A percentile compares a stretch with the other conserved stretches of the same genome.
Evolutionary conservation across 2,888 invertebrate species (phyloP).

Genomic region (Andrena bucephala): DNA sequence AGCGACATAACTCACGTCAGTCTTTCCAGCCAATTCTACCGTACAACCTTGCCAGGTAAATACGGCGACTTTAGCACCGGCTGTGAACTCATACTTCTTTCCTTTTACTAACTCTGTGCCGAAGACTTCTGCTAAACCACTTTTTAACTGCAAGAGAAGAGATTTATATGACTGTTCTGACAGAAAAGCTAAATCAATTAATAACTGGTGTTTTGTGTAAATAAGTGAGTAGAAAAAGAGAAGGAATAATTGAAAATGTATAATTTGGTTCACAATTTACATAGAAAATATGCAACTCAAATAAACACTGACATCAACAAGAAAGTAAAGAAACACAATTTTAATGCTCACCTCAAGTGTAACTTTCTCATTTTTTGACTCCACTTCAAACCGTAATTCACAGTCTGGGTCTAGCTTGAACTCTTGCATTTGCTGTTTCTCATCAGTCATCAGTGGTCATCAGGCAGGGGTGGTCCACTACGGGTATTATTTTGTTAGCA

Average conservation of each 20-base stretch:
- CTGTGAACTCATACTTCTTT: conserved; percentile 94
- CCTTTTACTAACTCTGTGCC: conserved; percentile 98
- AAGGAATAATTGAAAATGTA: neutral
- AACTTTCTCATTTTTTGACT: conserved; percentile 93
- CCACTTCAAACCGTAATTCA: conserved; percentile 97
- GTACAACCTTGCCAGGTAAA: conserved; percentile 98
- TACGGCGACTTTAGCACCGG: conserved; percentile 97
- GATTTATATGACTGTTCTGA: neutral
- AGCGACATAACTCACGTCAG: conserved; percentile 97
- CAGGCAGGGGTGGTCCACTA: too few species aligned
- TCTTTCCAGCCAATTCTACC: conserved; percentile 93
- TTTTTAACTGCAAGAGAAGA: conserved; percentile 88
- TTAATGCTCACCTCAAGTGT: conserved; percentile 88
- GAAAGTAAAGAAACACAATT: conserved; percentile 1
- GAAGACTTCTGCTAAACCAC: conserved; percentile 97
- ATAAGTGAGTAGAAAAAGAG: neutral
- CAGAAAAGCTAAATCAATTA: neutral
- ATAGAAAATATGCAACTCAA: too few species aligned
- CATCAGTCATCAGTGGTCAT: conserved; percentile 79
- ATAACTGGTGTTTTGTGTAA: neutral
- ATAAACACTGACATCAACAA: too few species aligned
- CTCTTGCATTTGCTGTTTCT: conserved; percentile 86
- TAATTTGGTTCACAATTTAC: neutral
- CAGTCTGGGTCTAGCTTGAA: conserved; percentile 94
- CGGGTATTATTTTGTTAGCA: too few species aligned